Conservation (phyloP, 2,113 vertebrate genomes). For the Zosterops japonicus region DNA sequence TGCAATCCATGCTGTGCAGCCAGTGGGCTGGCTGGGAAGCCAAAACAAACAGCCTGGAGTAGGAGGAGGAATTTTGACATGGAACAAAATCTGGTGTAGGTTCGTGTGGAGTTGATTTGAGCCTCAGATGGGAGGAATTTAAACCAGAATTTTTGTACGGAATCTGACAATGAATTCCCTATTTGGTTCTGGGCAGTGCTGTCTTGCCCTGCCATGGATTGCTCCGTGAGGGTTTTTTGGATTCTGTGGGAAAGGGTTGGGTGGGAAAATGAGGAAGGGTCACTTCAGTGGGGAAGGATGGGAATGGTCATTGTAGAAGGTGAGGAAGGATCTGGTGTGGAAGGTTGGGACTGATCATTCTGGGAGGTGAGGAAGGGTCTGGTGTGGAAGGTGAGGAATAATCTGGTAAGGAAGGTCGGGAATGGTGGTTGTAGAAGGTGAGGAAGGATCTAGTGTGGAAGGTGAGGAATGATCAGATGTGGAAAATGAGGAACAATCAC, state of each 20-base stretch:
- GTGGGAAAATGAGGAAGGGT: neutral
- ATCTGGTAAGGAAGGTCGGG: neutral
- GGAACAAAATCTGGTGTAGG: neutral
- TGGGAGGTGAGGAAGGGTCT: too few relatives aligned
- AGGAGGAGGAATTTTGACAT: neutral
- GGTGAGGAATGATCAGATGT: neutral
- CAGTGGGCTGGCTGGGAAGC: neutral
- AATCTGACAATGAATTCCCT: neutral
- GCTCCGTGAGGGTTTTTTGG: neutral
- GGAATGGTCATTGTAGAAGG: neutral
- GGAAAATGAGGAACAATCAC: neutral
- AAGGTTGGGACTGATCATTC: neutral
- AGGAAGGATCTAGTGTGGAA: neutral
- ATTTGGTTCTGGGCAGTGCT: neutral
- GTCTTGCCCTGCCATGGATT: neutral
- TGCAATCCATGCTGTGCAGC: fast-evolving
- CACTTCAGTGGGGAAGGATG: neutral
- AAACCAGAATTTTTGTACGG: fast-evolving
- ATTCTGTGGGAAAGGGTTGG: neutral
- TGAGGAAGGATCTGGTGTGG: too few relatives aligned
- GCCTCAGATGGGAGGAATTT: neutral
- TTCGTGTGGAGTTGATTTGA: neutral
- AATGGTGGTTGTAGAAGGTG: too few relatives aligned
- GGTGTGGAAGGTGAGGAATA: neutral
- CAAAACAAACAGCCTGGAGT: neutral